Percentiles rank a stretch among this genome's conserved stretches.
Conservation (phyloP, 2,888 invertebrate genomes). For the Metopia argyrocephala region DNA sequence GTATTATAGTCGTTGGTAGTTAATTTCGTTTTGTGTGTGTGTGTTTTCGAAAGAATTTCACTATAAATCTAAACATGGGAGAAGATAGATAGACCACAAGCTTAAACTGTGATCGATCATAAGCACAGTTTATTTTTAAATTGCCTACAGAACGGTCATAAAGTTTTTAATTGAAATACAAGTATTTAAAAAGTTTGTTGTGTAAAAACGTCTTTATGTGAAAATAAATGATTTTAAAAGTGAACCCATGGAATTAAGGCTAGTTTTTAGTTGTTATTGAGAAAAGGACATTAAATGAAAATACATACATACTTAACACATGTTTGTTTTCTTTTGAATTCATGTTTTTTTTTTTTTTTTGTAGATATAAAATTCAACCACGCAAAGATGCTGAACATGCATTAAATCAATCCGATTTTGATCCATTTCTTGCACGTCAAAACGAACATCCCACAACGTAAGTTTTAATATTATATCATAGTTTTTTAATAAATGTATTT, state of each 20-base stretch:
- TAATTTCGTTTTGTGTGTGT: constrained; percentile 11
- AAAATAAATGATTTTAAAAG: constrained; percentile 48
- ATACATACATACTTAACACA: not conserved
- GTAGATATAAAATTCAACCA: constrained; percentile 76
- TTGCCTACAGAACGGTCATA: constrained; percentile 38
- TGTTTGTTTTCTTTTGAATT: not conserved
- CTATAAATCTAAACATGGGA: constrained; percentile 46
- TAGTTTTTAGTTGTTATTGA: constrained; percentile 36
- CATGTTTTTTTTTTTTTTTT: constrained; percentile 13
- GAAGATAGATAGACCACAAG: constrained; percentile 48
- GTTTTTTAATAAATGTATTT: not conserved
- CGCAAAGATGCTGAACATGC: constrained; percentile 82
- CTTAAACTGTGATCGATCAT: constrained; percentile 14
- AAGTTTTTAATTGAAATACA: not conserved
- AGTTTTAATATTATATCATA: constrained; percentile 75
- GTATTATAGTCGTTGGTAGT: constrained; percentile 4
- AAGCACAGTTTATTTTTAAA: constrained; percentile 39
- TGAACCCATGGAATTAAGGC: constrained; percentile 64
- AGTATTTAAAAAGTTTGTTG: no score
- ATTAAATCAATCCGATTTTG: constrained; percentile 80
- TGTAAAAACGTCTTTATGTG: not conserved
- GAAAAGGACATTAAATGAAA: not conserved
- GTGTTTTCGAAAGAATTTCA: constrained; percentile 54
- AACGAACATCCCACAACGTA: constrained; percentile 89
- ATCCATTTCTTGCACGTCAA: constrained; percentile 87